Evolutionary conservation across 2,888 invertebrate genomes (phyloP).

Genomic region (Rhogogaster chlorosoma): DNA sequence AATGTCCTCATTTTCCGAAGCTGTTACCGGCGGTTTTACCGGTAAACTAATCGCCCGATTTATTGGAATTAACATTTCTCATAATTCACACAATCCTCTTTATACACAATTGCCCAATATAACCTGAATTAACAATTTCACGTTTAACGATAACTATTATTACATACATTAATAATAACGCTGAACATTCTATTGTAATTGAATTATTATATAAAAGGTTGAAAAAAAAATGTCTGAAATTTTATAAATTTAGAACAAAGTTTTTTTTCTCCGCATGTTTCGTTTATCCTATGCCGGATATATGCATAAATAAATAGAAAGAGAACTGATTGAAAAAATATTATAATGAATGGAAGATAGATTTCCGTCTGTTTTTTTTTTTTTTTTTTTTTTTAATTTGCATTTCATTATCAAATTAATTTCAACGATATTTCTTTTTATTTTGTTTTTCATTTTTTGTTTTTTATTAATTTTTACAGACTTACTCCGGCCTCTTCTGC

Average conservation of each 20-base stretch:
- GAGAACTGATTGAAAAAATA: no score
- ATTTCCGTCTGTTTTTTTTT: not conserved
- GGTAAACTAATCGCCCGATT: not conserved
- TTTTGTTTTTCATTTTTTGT: not conserved
- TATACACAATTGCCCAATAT: not conserved
- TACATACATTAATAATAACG: not conserved
- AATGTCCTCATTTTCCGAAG: not conserved
- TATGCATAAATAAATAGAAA: no score
- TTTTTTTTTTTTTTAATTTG: not conserved
- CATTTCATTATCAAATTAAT: not conserved
- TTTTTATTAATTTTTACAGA: constrained; percentile 83
- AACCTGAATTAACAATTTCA: not conserved
- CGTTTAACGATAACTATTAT: not conserved
- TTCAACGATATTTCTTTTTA: not conserved
- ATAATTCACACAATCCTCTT: not conserved
- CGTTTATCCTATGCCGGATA: no score
- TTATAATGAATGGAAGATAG: no score
- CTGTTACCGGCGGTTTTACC: constrained; percentile 1
- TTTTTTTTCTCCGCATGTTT: no score
- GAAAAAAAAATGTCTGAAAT: no score
- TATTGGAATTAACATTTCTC: not conserved
- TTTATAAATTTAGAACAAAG: no score
- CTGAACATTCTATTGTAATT: not conserved
- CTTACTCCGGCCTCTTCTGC: constrained; percentile 99
- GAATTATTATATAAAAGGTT: no score